Evolutionary conservation across 2,113 vertebrate species (phyloP), one percentile per base, ranked within the genome.

Genomic region (Lophochroa leadbeateri): DNA sequence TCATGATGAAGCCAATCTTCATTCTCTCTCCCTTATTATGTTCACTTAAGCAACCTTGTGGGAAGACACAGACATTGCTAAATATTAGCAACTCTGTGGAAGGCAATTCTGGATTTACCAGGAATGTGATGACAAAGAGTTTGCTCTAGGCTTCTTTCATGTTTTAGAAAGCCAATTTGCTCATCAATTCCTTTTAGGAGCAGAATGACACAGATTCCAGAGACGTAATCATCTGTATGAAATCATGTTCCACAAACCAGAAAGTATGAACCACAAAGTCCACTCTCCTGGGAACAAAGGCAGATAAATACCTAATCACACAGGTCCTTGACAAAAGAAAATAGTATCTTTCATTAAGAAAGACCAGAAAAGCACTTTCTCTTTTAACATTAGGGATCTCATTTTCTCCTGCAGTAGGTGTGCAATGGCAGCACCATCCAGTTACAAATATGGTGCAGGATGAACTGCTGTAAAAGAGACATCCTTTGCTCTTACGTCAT

Each of bases 71-170:
- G 65, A 52, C 71, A n/a, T 52, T n/a, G 75, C 61, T 29, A 75
- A 92, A 89, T 60, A 91, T 55, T 35, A 84, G 52, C 74, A 91
- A 74, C 77, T 41, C 69, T 68, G 52, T 68, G 43, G 77, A 91
- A 96, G 69, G 61, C 77, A 94, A 70, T 29, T 81, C 55, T 68
- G 86, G 55, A 91, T 88, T 79, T 82, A 79, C 55, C 88, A 91
- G 81, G 86, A 96, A 97, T 89, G 94, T 82, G 94, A 94, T 94
- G 83, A 95, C 79, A 74, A 88, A 84, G 88, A 88, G 65, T 82
- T 96, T 91, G 83, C 65, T 94, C 91, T 67, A 68, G 72, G 57
- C 41, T 91, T 85, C 88, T 87, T 91, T 94, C 94, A 82, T 44
- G 67, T 87, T 93, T 94, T 37, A 94, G 94, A 95, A 95, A 93